These are phyloP conservation scores for Linnaemya vulpina DNA, from an alignment of 2,888 invertebrate genomes.

Conservation along the genomic window DNA sequence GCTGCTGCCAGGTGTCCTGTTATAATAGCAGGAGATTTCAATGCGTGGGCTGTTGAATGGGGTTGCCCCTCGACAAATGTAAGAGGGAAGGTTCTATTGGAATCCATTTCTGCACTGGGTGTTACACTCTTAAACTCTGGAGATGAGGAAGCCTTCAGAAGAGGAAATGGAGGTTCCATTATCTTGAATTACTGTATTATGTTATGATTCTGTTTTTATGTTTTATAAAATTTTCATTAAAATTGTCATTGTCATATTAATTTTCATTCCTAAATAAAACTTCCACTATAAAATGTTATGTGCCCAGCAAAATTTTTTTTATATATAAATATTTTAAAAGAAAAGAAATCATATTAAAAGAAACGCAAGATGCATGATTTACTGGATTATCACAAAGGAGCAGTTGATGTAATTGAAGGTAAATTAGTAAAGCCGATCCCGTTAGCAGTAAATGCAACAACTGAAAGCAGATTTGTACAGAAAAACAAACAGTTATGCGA, in stretches of 20 bases:
- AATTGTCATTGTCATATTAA: neutral
- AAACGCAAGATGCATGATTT: conserved; percentile 61
- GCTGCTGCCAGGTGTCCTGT: no score
- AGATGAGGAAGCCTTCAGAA: no score
- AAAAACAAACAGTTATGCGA: conserved; percentile 79
- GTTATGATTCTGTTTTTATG: conserved; percentile 1
- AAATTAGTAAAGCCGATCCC: no score
- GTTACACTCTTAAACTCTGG: no score
- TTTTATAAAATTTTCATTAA: neutral
- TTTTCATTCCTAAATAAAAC: neutral
- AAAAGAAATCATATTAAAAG: neutral
- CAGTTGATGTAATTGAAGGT: conserved; percentile 44
- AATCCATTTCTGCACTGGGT: no score
- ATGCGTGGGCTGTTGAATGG: no score
- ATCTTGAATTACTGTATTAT: no score
- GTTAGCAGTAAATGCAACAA: no score
- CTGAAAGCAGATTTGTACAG: conserved; percentile 72
- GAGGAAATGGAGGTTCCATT: no score
- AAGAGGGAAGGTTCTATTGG: no score
- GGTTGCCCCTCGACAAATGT: no score
- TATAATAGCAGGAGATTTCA: no score
- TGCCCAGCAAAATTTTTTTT: conserved; percentile 1
- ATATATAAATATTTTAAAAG: neutral
- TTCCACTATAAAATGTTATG: conserved; percentile 19
- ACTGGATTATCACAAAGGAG: conserved; percentile 68